A percentile compares a stretch with the other conserved stretches of the same genome.
Evolutionary conservation across 2,113 vertebrate species (phyloP).

Genomic region (Forbesichthys papilliferus): DNA sequence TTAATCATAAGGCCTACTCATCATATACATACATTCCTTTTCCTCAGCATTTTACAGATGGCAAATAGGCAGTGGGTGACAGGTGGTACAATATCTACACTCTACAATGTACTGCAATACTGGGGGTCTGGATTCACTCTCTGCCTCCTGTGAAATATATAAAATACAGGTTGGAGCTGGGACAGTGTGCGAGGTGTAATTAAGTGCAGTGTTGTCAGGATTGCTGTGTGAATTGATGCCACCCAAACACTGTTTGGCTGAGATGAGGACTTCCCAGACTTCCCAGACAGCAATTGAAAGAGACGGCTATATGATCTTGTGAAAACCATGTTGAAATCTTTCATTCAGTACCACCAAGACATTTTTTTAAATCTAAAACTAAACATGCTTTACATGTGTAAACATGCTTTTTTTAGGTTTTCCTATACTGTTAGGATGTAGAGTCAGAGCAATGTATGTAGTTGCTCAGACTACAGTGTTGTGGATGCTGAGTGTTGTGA

Average conservation of each 20-base stretch:
- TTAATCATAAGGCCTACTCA: no score
- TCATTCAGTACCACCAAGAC: background rate
- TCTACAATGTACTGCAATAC: conserved; percentile 25
- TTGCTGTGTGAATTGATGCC: no score
- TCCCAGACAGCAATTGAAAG: conserved; percentile 6
- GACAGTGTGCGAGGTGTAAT: no score
- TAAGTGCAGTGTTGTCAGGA: no score
- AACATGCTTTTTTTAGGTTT: background rate
- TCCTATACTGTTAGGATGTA: no score
- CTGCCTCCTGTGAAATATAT: conserved; percentile 27
- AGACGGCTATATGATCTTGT: conserved; percentile 1
- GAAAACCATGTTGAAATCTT: no score
- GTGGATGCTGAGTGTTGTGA: no score
- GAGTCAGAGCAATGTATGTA: no score
- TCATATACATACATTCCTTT: background rate
- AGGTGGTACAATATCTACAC: conserved; percentile 55
- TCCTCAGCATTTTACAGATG: conserved; percentile 22
- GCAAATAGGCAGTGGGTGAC: conserved; percentile 13
- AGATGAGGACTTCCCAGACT: background rate
- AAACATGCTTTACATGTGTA: background rate
- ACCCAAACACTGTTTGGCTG: no score
- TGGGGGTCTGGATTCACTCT: conserved; percentile 52
- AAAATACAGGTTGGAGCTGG: conserved; percentile 3
- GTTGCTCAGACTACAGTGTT: no score
- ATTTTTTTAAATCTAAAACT: background rate